phyloP scores from a whole-genome alignment of 2,113 vertebrate species.

The Proterorhinus semilunaris region DNA sequence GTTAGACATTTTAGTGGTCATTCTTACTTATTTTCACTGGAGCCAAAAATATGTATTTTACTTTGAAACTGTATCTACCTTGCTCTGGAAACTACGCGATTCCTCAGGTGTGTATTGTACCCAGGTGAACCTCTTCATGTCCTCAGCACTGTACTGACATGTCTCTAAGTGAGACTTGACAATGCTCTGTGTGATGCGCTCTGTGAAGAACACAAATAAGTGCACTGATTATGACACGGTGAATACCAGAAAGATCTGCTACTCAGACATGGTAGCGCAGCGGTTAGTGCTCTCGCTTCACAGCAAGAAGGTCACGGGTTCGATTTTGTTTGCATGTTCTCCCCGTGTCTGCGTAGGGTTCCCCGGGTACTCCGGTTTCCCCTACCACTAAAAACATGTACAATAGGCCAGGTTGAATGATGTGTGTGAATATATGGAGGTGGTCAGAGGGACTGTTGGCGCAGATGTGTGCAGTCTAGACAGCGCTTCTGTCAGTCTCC shows the following conservation, averaged over 20 bases:
- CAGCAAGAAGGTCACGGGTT: too few species aligned
- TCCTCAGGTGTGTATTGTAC: constrained; percentile 85
- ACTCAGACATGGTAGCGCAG: neutral
- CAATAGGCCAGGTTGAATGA: too few species aligned
- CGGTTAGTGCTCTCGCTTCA: too few species aligned
- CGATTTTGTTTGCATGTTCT: too few species aligned
- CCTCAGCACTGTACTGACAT: constrained; percentile 86
- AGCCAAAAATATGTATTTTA: neutral
- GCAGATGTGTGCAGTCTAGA: too few species aligned
- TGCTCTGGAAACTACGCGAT: constrained; percentile 80
- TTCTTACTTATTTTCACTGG: neutral
- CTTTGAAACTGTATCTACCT: constrained; percentile 68
- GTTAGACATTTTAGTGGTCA: neutral
- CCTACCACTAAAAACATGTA: too few species aligned
- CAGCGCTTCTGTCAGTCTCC: too few species aligned
- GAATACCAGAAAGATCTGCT: neutral
- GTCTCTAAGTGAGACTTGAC: constrained; percentile 88
- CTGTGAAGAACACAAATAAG: constrained; percentile 60
- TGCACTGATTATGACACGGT: constrained; percentile 4
- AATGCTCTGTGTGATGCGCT: constrained; percentile 81
- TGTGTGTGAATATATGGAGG: too few species aligned
- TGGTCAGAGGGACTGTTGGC: too few species aligned
- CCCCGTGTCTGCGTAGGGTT: too few species aligned
- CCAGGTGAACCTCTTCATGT: constrained; percentile 87
- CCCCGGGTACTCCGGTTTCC: too few species aligned